Evolutionary conservation across 2,888 invertebrate species (phyloP), one percentile per base, ranked within the genome.

Genomic region (Drosophila kambysellisi): DNA sequence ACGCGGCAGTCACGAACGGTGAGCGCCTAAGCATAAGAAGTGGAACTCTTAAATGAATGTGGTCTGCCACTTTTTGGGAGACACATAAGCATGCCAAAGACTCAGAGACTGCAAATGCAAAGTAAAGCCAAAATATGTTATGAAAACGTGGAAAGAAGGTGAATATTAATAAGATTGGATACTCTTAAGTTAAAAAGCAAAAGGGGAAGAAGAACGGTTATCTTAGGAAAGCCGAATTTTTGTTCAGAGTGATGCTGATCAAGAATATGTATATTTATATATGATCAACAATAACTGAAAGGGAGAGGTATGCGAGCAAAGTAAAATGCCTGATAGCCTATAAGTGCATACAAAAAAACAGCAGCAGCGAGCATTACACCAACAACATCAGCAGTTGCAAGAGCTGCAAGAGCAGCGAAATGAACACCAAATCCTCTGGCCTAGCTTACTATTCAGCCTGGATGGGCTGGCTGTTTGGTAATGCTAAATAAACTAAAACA

Each of bases 241-340:
- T 37, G 37, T 15, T 37, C 37, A 15, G 37, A 37, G 37, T 37
- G 15, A 37, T 37, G 37, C n/a, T 5, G n/a, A n/a, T 39, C 17
- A 39, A 39, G 4, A 39, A 39, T 33, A 33, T 25, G 25, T 25
- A 25, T 33, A 33, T 33, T 11, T 33, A 33, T 9, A 25, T 41
- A 17, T 9, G 20, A 15, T 46, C 66, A 73, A 72, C 79, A 83
- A 86, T 69, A 81, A 74, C 74, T 72, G 62, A 54, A 29, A 3
- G 39, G 53, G 25, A 43, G 17, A 29, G 57, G 32, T 43, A 35
- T 43, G 60, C 32, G 63, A 58, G 52, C 57, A 71, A 62, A 63
- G 54, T 67, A 82, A 86, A 81, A 82, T 74, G 82, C 70, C 83
- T 88, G 87, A 81, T 81, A 84, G 83, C 84, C 82, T 89, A 90